Conservation (phyloP, 1,140 invertebrate species). For the Myzus persicae region DNA sequence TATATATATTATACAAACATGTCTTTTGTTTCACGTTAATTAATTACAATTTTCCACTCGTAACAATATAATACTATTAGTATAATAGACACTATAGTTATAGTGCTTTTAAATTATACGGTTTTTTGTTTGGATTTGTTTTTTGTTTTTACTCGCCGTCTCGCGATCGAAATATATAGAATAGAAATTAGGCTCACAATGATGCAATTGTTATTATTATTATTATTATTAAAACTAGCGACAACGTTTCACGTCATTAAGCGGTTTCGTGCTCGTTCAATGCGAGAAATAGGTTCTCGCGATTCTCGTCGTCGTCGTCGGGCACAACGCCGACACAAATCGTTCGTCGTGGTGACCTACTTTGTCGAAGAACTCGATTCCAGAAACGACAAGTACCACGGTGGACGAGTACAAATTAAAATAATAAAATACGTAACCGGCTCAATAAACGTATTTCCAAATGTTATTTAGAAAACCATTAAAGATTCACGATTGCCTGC, state of each 20-base stretch:
- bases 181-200: neutral
- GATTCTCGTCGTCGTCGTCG: neutral
- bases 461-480: conserved; percentile 12
- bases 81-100: too few relatives aligned
- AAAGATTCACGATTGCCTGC: neutral
- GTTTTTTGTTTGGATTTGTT: neutral
- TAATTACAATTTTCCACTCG: neutral
- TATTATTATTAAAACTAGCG: neutral
- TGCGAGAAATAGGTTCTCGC: neutral
- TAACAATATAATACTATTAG: neutral
- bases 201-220: neutral
- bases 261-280: neutral
- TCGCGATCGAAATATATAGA: neutral
- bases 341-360: neutral
- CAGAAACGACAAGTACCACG: neutral
- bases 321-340: neutral
- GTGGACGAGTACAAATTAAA: neutral
- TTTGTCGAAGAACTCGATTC: neutral
- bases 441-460: neutral
- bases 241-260: neutral
- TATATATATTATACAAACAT: neutral
- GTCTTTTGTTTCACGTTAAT: neutral
- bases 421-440: neutral
- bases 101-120: too few relatives aligned
- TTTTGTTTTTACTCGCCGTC: neutral